Evolutionary conservation across 2,113 vertebrate genomes (phyloP).

Genomic region (Prionailurus viverrinus): DNA sequence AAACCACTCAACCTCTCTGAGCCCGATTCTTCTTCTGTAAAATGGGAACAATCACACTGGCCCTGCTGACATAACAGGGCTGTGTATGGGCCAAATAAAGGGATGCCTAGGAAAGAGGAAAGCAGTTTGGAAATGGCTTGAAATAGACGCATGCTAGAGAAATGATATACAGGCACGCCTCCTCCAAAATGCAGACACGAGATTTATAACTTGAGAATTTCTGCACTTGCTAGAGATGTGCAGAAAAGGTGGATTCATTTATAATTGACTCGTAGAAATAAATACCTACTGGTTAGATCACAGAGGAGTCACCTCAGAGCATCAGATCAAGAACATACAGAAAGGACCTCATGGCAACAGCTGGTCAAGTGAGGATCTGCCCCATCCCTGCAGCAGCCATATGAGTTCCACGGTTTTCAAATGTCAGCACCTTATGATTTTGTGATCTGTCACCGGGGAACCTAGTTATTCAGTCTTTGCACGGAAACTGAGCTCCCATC

Average conservation of each 20-base stretch:
- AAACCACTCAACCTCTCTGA: background rate
- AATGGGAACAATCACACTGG: background rate
- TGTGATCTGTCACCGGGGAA: background rate
- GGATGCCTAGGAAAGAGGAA: background rate
- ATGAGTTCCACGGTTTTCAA: background rate
- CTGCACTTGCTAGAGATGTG: background rate
- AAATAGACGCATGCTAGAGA: background rate
- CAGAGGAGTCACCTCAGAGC: background rate
- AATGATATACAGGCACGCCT: background rate
- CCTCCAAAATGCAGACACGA: background rate
- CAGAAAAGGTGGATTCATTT: background rate
- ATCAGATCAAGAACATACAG: background rate
- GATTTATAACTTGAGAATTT: background rate
- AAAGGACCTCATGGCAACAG: background rate
- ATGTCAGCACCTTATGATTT: background rate
- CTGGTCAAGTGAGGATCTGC: background rate
- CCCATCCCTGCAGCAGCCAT: background rate
- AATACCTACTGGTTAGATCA: background rate
- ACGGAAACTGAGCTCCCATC: background rate
- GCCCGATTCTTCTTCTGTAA: background rate
- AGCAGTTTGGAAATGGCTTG: background rate
- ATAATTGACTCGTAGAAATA: background rate
- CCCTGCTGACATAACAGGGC: background rate
- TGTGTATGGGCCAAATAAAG: too few relatives aligned
- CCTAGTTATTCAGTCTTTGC: background rate